Evolutionary conservation across 2,797 vertebrate species (phyloP).

Genomic region (Hemitrygon akajei): DNA sequence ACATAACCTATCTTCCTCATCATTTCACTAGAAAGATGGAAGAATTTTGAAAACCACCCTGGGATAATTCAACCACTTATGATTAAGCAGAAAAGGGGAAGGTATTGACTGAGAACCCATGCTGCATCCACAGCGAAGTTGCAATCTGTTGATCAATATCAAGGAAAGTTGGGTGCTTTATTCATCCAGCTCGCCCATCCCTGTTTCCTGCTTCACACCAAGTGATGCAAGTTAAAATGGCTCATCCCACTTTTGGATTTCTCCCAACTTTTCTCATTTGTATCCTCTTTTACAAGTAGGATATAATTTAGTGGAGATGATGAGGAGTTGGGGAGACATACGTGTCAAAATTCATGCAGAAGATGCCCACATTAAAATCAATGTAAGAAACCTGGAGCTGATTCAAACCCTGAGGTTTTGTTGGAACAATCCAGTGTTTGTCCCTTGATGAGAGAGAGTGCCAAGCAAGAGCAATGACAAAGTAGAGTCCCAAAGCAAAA

Average conservation of each 20-base stretch:
- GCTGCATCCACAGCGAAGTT: no score
- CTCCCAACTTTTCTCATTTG: background rate
- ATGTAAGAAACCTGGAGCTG: constrained; percentile 2
- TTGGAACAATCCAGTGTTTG: constrained; percentile 26
- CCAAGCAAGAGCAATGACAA: background rate
- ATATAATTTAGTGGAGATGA: background rate
- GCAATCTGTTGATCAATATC: no score
- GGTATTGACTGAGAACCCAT: no score
- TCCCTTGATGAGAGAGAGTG: background rate
- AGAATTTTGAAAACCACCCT: no score
- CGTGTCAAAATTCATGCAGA: background rate
- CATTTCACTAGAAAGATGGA: background rate
- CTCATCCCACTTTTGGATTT: no score
- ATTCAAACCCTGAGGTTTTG: background rate
- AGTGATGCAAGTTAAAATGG: background rate
- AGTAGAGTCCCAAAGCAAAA: background rate
- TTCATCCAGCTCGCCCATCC: background rate
- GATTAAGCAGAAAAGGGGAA: no score
- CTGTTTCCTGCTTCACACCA: no score
- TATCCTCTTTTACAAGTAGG: background rate
- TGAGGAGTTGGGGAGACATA: background rate
- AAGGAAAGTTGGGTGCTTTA: no score
- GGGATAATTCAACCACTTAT: no score
- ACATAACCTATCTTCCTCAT: background rate
- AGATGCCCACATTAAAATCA: background rate